phyloP scores from a whole-genome alignment of 1,140 invertebrate species.

The Drosophila rufa region DNA sequence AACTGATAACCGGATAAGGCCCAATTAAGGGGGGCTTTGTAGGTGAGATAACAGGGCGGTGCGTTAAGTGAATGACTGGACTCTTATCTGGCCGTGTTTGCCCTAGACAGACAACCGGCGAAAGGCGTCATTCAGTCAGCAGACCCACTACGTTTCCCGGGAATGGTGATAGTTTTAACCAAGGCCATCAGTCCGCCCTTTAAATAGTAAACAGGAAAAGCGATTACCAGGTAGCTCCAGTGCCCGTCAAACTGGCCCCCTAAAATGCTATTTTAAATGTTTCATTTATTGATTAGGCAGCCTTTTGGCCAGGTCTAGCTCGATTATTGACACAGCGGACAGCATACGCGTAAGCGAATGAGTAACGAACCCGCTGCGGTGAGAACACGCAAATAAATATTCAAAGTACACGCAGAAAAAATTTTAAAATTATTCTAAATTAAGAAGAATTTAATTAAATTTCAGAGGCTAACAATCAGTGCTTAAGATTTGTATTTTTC shows the following conservation, averaged over 20 bases:
- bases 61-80: slow-evolving; percentile 42
- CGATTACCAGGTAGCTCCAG: slow-evolving; percentile 22
- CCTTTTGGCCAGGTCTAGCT: slow-evolving; percentile 45
- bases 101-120: slow-evolving; percentile 19
- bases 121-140: slow-evolving; percentile 23
- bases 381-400: slow-evolving; percentile 47
- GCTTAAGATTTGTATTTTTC: accelerated
- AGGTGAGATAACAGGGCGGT: slow-evolving; percentile 27
- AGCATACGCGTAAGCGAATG: slow-evolving; percentile 58
- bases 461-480: background rate
- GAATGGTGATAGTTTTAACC: slow-evolving; percentile 21
- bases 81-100: slow-evolving; percentile 54
- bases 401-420: slow-evolving; percentile 8
- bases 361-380: slow-evolving; percentile 51
- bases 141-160: slow-evolving; percentile 2
- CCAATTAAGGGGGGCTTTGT: slow-evolving; percentile 18
- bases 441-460: background rate
- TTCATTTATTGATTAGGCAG: slow-evolving; percentile 43
- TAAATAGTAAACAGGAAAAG: background rate
- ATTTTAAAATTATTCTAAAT: too few species aligned
- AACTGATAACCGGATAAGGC: slow-evolving; percentile 5
- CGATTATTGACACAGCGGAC: slow-evolving; percentile 45
- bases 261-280: slow-evolving; percentile 24
- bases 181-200: slow-evolving; percentile 1
- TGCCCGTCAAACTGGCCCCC: slow-evolving; percentile 24